Conservation (phyloP, 1,140 invertebrate species). For the Leguminivora glycinivorella region DNA sequence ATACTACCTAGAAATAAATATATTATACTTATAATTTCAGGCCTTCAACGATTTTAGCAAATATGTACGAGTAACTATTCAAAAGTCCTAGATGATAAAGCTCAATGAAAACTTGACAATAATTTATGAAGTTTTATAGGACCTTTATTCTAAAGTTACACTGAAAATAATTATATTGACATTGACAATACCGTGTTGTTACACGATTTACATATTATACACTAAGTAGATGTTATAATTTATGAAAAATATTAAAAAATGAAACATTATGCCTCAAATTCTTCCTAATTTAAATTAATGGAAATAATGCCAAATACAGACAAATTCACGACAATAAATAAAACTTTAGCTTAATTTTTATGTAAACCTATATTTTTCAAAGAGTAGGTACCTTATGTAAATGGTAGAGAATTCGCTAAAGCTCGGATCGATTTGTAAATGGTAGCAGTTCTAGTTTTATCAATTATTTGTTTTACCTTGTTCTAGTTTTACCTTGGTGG, state of each 20-base stretch:
- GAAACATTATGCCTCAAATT: neutral
- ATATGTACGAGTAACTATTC: neutral
- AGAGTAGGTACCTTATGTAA: neutral
- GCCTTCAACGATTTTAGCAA: neutral
- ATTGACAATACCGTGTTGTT: neutral
- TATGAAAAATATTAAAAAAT: neutral
- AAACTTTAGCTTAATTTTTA: neutral
- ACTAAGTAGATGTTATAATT: neutral
- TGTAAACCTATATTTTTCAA: conserved; percentile 28
- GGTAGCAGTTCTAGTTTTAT: neutral
- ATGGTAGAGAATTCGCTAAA: conserved; percentile 12
- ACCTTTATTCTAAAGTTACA: conserved; percentile 11
- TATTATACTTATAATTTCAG: neutral
- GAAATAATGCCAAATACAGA: conserved; percentile 2
- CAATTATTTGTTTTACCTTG: neutral
- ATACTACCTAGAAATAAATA: conserved; percentile 29
- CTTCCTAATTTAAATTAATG: conserved; percentile 1
- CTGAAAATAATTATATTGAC: neutral
- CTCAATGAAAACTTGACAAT: conserved; percentile 22
- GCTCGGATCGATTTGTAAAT: conserved; percentile 12
- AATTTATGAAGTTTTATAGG: conserved; percentile 6
- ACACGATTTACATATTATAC: neutral
- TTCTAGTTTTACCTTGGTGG: neutral
- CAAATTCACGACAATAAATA: conserved; percentile 5
- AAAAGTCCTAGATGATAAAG: neutral